These are phyloP conservation scores for Aspidiotus destructor DNA, from an alignment of 2,888 invertebrate species.

Conservation along the genomic window DNA sequence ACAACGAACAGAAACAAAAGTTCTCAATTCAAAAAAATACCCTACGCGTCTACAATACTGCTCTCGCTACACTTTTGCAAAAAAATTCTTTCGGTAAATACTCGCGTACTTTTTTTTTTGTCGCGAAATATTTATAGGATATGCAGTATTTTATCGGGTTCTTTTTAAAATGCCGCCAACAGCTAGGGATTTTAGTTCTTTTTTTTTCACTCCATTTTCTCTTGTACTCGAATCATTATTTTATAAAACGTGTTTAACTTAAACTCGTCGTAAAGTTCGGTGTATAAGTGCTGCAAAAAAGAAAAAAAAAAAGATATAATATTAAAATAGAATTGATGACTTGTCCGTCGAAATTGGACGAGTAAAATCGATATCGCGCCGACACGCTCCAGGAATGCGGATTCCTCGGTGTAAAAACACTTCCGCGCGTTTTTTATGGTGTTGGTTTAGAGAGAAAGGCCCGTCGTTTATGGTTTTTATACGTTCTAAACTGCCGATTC, in stretches of 20 bases:
- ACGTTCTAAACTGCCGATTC: too few species aligned
- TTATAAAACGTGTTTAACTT: neutral
- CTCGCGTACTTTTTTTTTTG: neutral
- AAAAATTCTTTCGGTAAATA: neutral
- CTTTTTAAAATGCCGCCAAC: neutral
- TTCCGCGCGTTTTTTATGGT: too few species aligned
- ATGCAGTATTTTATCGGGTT: conserved; percentile 2
- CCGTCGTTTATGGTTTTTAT: too few species aligned
- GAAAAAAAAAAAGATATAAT: neutral
- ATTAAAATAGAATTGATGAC: neutral
- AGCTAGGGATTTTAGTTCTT: neutral
- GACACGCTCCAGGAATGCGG: too few species aligned
- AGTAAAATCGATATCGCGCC: too few species aligned
- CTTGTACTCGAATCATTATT: too few species aligned
- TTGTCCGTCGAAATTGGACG: neutral
- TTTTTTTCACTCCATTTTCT: neutral
- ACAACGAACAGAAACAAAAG: neutral
- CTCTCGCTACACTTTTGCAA: neutral
- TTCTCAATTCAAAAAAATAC: neutral
- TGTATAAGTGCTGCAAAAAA: neutral
- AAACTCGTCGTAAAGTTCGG: neutral
- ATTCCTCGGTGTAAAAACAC: too few species aligned
- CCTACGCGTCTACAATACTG: neutral
- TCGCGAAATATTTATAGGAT: conserved; percentile 1
- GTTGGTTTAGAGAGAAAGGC: too few species aligned